Percentiles rank a stretch among this genome's conserved stretches.
These are phyloP conservation scores for Alviniconcha marisindica DNA, from an alignment of 1,140 invertebrate species.

Conservation along the genomic window DNA sequence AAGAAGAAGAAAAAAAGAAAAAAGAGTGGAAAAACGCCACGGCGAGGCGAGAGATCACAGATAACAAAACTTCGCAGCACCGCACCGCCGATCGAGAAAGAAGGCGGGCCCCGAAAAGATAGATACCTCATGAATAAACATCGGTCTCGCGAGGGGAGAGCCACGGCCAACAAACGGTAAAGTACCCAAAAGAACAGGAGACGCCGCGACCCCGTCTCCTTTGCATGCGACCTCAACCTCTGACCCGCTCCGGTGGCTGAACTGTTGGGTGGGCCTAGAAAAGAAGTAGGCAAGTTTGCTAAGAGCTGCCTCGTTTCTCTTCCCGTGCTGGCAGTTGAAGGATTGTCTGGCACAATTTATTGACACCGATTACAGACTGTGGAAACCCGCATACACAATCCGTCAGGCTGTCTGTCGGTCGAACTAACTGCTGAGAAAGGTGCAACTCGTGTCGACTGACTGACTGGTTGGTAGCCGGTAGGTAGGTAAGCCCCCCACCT, in stretches of 20 bases:
- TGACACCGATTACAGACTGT: constrained; percentile 23
- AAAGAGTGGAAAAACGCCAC: no score
- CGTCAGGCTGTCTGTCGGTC: constrained; percentile 10
- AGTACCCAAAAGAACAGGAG: not conserved
- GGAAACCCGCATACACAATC: constrained; percentile 23
- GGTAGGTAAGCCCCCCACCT: no score
- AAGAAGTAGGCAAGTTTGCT: constrained; percentile 33
- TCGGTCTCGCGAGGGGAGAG: not conserved
- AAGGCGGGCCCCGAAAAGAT: constrained; percentile 28
- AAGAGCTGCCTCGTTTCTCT: constrained; percentile 11
- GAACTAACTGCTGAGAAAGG: not conserved
- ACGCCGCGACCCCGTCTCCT: constrained; percentile 18
- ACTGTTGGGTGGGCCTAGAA: constrained; percentile 19
- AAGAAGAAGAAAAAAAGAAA: not conserved
- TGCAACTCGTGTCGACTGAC: not conserved
- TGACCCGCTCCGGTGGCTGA: constrained; percentile 1
- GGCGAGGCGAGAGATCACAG: not conserved
- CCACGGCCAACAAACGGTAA: constrained; percentile 21
- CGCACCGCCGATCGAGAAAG: not conserved
- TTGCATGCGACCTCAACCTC: constrained; percentile 42
- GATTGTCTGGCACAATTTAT: constrained; percentile 40
- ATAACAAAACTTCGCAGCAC: constrained; percentile 13
- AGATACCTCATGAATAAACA: constrained; percentile 43
- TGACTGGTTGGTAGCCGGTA: no score
- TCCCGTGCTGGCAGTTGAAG: constrained; percentile 30